Percentiles rank a stretch among this genome's conserved stretches.
phyloP scores from a whole-genome alignment of 2,888 invertebrate genomes.

The Euzophera pinguis region DNA sequence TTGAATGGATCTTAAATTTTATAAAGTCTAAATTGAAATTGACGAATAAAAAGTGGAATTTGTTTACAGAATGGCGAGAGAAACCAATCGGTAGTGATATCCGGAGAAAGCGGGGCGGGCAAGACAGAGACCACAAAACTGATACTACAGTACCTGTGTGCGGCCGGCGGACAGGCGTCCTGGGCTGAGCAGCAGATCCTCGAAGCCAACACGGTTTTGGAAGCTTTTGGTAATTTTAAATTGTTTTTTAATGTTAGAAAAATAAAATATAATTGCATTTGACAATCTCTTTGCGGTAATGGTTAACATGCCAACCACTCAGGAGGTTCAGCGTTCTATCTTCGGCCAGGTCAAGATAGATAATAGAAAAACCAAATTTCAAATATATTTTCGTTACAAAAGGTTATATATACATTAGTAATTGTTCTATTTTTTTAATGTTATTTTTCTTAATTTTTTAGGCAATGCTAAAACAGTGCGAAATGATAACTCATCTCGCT shows the following conservation, averaged over 20 bases:
- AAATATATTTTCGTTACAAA: too few species aligned
- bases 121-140: slow-evolving; percentile 96
- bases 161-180: slow-evolving; percentile 86
- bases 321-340: too few species aligned
- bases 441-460: slow-evolving; percentile 40
- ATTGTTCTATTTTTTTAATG: slow-evolving; percentile 13
- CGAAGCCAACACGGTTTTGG: slow-evolving; percentile 95
- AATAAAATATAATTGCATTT: too few species aligned
- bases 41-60: too few species aligned
- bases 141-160: slow-evolving; percentile 94
- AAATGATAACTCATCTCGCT: slow-evolving; percentile 95
- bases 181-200: slow-evolving; percentile 98
- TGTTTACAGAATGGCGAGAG: slow-evolving; percentile 69
- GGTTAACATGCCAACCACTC: too few species aligned
- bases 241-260: neutral
- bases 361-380: too few species aligned
- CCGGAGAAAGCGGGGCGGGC: slow-evolving; percentile 95
- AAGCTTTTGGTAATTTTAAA: slow-evolving; percentile 88
- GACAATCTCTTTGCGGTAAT: too few species aligned
- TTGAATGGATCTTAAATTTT: too few species aligned
- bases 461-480: slow-evolving; percentile 96
- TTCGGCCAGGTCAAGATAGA: too few species aligned
- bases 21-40: too few species aligned
- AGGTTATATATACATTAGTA: too few species aligned
- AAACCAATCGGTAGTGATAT: slow-evolving; percentile 92